Base-by-base conservation (phyloP, 1,140 invertebrate species). In the Sinella curviseta region DNA sequence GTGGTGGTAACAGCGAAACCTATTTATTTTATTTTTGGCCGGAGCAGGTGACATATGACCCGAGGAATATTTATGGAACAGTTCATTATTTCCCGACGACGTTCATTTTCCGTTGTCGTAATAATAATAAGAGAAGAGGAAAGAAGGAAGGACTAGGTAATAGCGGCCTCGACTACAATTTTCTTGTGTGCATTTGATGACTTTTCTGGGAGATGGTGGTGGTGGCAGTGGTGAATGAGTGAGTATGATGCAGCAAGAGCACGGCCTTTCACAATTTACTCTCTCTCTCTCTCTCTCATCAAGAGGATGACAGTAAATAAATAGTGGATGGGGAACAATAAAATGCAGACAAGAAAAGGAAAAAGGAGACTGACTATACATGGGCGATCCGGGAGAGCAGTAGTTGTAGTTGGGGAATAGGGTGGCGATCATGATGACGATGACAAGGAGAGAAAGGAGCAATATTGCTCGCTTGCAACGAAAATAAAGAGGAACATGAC, bases 381-480 rank as follows among this genome's bases (percentile, higher is more conserved):
- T 48, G 8, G 39, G 39, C 39, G 20, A 20, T 8, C 8, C 39
- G 39, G 39, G 39, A 48, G 8, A 48, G n/a, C n/a, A n/a, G n/a
- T n/a, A n/a, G n/a, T n/a, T n/a, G n/a, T n/a, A n/a, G n/a, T n/a
- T n/a, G n/a, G n/a, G n/a, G n/a, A n/a, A n/a, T n/a, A n/a, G n/a
- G n/a, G n/a, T n/a, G n/a, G n/a, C n/a, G n/a, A n/a, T n/a, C n/a
- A n/a, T n/a, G n/a, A n/a, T n/a, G 36, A 77, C 65, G 67, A 78
- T 79, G 81, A 82, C 36, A 76, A 74, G 55, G 81, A 80, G 74
- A 81, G 80, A 33, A 78, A 78, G 73, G 81, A 79, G 16, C 74
- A 81, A 48, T 48, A 48, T 48, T 48, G 39, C 39, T 48, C 78
- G 76, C 34, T 74, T 36, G 20, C 30, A 79, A 77, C 77, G 81